These are phyloP conservation scores for Dryococelus australis DNA, from an alignment of 2,888 invertebrate genomes.

Conservation along the genomic window DNA sequence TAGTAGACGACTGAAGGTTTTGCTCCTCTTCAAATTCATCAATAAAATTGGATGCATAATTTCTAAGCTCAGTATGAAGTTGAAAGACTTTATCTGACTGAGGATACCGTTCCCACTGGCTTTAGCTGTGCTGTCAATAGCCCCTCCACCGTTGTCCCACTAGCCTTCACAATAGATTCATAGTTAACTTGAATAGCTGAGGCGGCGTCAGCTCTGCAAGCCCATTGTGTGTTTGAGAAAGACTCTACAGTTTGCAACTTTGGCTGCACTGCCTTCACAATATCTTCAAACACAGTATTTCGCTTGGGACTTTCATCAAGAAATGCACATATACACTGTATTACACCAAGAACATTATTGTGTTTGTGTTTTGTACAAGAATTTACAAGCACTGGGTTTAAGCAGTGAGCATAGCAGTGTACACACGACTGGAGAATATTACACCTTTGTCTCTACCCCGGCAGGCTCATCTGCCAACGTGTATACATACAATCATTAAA, in stretches of 20 bases:
- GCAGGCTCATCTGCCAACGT: neutral
- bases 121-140: too few relatives aligned
- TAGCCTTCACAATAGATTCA: neutral
- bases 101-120: too few relatives aligned
- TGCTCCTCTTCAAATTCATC: too few relatives aligned
- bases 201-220: neutral
- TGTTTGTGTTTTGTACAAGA: neutral
- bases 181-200: neutral
- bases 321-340: neutral
- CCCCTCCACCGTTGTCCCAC: neutral
- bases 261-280: too few relatives aligned
- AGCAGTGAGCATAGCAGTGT: constrained; percentile 18
- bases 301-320: too few relatives aligned
- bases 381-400: neutral
- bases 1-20: too few relatives aligned
- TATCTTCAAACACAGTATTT: too few relatives aligned
- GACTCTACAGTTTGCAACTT: too few relatives aligned
- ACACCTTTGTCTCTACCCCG: neutral
- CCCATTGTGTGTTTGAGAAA: neutral
- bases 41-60: too few relatives aligned
- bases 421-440: neutral
- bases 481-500: neutral
- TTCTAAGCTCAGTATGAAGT: too few relatives aligned
- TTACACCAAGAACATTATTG: too few relatives aligned
- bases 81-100: too few relatives aligned